phyloP scores from a whole-genome alignment of 2,797 vertebrate genomes.

The Carapus acus region DNA sequence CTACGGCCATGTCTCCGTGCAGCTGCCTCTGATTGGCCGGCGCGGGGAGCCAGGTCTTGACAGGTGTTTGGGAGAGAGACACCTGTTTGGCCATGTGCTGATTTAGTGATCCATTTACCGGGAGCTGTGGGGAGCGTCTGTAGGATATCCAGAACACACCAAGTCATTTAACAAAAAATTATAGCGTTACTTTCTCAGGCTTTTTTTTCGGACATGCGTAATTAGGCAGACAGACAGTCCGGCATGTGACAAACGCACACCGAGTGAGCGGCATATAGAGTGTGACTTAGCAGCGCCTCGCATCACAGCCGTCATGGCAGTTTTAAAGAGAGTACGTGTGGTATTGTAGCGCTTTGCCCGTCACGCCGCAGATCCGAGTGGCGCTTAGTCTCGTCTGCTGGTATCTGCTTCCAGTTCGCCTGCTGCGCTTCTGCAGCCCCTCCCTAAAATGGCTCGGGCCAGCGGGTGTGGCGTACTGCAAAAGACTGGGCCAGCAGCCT shows the following conservation, averaged over 20 bases:
- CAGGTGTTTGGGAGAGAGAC: constrained; percentile 73
- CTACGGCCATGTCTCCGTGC: constrained; percentile 59
- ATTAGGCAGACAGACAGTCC: constrained; percentile 6
- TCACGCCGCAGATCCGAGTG: constrained; percentile 30
- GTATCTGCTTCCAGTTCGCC: constrained; percentile 51
- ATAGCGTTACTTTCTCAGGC: constrained; percentile 42
- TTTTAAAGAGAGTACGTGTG: constrained; percentile 17
- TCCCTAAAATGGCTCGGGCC: constrained; percentile 59
- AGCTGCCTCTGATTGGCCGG: constrained; percentile 62
- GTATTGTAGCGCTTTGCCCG: constrained; percentile 18
- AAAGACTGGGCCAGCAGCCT: constrained; percentile 60
- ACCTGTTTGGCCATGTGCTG: constrained; percentile 79
- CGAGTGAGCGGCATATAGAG: background rate
- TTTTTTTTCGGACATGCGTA: constrained; percentile 34
- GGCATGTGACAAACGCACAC: background rate
- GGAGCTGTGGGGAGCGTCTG: constrained; percentile 65
- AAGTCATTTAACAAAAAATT: constrained; percentile 71
- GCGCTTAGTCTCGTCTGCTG: constrained; percentile 40
- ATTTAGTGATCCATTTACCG: constrained; percentile 76
- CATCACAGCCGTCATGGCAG: constrained; percentile 1
- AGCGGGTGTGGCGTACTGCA: constrained; percentile 60
- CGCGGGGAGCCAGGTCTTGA: constrained; percentile 55
- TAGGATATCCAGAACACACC: constrained; percentile 61
- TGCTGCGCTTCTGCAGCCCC: constrained; percentile 43
- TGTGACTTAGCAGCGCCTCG: background rate